Base-by-base conservation (phyloP, 2,888 invertebrate genomes). In the Polylopha cassiicola region DNA sequence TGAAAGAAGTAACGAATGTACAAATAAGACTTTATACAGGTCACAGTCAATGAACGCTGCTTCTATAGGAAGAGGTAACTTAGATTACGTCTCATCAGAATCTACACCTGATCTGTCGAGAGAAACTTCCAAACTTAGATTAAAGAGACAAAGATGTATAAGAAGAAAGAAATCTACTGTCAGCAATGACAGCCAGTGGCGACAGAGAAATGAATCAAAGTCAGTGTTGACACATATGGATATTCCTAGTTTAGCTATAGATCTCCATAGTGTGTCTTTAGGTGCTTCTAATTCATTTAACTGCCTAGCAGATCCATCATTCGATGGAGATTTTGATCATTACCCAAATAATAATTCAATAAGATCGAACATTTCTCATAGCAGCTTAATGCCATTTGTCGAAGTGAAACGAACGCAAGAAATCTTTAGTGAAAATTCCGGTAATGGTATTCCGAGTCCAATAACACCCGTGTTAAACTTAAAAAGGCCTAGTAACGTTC, bases 141-240 rank as follows among this genome's bases (percentile, higher is more conserved):
- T 89, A 18, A 87, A 85, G 60, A 72, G 89, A 10, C 89, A 89
- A 58, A 85, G 76, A 49, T 89, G 89, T 51, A 87, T 89, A 8
- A 70, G 89, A 2, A 76, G 88, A 45, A 85, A 87, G 50, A 87
- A 86, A 46, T 82, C 80, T 2, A 80, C 78, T 7, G 69, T 74
- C 0, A 82, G 81, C 38, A 80, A 76, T 16, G 81, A 82, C 31
- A 82, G 78, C 42, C 55, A 67, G 27, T 71, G 66, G 55, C 73
- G 67, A 46, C 62, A 55, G 8, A 71, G 65, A 46, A 61, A 55
- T 37, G 78, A 76, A 55, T 65, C 69, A 3, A 61, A 61, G 2
- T 69, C 78, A 4, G 64, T 78, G 9, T 61, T 79, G 1, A 79
- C 85, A 0, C 56, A 86, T 57, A 74, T 80, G 47, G 82, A 76